phyloP scores from a whole-genome alignment of 2,888 invertebrate species.

The Lochmaea crataegi region DNA sequence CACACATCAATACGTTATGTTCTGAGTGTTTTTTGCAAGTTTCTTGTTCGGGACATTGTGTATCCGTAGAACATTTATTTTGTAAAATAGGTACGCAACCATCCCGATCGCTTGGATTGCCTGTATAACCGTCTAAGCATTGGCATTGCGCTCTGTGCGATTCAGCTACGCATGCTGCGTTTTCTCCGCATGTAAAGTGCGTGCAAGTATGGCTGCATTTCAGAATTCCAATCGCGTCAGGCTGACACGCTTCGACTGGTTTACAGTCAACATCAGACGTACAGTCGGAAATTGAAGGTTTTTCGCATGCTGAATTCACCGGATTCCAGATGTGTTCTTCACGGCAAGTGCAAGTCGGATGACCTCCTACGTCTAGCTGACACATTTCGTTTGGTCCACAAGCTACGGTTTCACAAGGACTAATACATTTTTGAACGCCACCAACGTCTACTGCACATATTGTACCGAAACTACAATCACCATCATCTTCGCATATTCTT shows the following conservation, averaged over 20 bases:
- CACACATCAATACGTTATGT: slow-evolving; percentile 74
- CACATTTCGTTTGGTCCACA: slow-evolving; percentile 88
- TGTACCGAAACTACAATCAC: slow-evolving; percentile 78
- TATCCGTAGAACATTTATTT: slow-evolving; percentile 82
- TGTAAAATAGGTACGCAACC: slow-evolving; percentile 82
- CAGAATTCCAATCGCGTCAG: slow-evolving; percentile 86
- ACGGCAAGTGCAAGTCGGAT: slow-evolving; percentile 83
- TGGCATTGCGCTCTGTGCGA: slow-evolving; percentile 84
- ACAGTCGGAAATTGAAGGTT: slow-evolving; percentile 89
- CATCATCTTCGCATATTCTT: slow-evolving; percentile 75
- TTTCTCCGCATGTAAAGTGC: slow-evolving; percentile 85
- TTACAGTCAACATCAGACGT: slow-evolving; percentile 77
- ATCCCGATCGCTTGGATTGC: slow-evolving; percentile 89
- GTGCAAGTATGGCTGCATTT: slow-evolving; percentile 84
- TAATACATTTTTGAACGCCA: slow-evolving; percentile 77
- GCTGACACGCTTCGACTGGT: slow-evolving; percentile 77
- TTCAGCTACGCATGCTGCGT: slow-evolving; percentile 82
- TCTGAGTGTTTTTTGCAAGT: slow-evolving; percentile 74
- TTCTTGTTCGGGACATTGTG: slow-evolving; percentile 86
- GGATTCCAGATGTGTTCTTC: slow-evolving; percentile 87
- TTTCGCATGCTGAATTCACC: slow-evolving; percentile 82
- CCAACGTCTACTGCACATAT: slow-evolving; percentile 76
- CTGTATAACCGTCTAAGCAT: slow-evolving; percentile 84
- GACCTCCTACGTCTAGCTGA: slow-evolving; percentile 73
- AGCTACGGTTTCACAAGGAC: slow-evolving; percentile 83